Base-by-base conservation (phyloP, 2,797 vertebrate species). In the Oceanodroma leucorhoa region DNA sequence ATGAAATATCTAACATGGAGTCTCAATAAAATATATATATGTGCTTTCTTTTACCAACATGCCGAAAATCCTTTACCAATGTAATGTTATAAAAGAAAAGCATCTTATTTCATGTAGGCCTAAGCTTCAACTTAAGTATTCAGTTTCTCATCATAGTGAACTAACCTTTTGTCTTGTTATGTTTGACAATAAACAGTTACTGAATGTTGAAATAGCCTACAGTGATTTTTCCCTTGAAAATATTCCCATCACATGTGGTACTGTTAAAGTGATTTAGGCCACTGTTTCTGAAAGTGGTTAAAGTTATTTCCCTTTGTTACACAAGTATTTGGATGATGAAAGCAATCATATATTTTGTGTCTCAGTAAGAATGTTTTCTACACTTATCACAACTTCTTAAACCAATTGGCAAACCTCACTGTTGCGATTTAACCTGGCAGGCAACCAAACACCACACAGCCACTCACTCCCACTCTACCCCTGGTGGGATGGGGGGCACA, bases 221-320 rank as follows among this genome's bases (percentile, higher is more conserved):
- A 0, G 83, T 73, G 18, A 38, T 82, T 77, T 92, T 91, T 82
- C 58, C 51, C 54, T 87, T 85, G 85, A 93, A 94, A 90, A 83
- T 89, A 81, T 80, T 94, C 69, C 45, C 22, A 80, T 89, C 41
- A n/a, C 70, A 65, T 69, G 45, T 64, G 86, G 24, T 29, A 41
- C 40, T 95, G 90, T 95, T 90, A 89, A 70, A 78, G 55, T 76
- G 26, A 85, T 93, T 94, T 91, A 94, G 80, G 81, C 18, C 80
- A 89, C 40, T 81, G 17, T 89, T 96, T 91, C 67, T 88, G 62
- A 90, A 88, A 81, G 54, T 70, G 19, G 26, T 71, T 72, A 43
- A 92, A 89, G 24, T 38, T 66, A 30, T 55, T 87, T 89, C 22
- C 36, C 81, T 50, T 77, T 66, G 11, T 41, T 89, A 11, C 15